Base-by-base conservation (phyloP, 1,140 invertebrate species). In the Hylyphantes graminicola region DNA sequence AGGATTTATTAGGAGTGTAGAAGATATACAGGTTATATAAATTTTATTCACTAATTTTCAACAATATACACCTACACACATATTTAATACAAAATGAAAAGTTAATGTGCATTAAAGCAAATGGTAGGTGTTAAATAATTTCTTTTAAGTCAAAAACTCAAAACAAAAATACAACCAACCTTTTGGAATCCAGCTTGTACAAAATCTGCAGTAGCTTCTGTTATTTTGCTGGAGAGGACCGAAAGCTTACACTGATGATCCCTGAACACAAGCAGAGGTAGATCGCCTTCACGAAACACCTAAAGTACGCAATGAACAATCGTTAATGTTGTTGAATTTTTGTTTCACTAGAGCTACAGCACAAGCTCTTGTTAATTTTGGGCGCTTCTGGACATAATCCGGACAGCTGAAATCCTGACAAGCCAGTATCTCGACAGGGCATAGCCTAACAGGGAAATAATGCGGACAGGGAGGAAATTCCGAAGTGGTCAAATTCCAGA, bases 171-270 rank as follows among this genome's bases (percentile, higher is more conserved):
- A 35, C 35, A 35, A 35, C 35, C 59, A 51, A 85, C 82, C 19
- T 85, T 10, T 76, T 17, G 1, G 54, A 85, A 85, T 17, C 82
- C 82, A 19, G 59, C 21, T 63, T 76, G 73, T n/a, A 85, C 74
- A 70, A 85, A 85, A 12, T 59, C 35, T n/a, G 57, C 15, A 11
- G 82, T 77, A 13, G 64, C 73, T 13, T 76, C 21, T 13, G 35
- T 61, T 54, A 85, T 21, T 63, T 53, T 51, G 21, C 68, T 72
- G 11, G 53, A 61, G 12, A 85, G 65, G 12, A 68, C 64, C 8
- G 63, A 48, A n/a, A 85, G 55, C 54, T 53, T 77, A 61, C 61
- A 50, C 70, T 85, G 82, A 51, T 85, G 82, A 13, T 77, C 15
- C 53, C 73, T 19, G 54, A 85, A 85, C 6, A 85, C 35, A 0